These are phyloP conservation scores for Antennarius maculatus DNA, from an alignment of 2,797 vertebrate genomes.

Conservation along the genomic window DNA sequence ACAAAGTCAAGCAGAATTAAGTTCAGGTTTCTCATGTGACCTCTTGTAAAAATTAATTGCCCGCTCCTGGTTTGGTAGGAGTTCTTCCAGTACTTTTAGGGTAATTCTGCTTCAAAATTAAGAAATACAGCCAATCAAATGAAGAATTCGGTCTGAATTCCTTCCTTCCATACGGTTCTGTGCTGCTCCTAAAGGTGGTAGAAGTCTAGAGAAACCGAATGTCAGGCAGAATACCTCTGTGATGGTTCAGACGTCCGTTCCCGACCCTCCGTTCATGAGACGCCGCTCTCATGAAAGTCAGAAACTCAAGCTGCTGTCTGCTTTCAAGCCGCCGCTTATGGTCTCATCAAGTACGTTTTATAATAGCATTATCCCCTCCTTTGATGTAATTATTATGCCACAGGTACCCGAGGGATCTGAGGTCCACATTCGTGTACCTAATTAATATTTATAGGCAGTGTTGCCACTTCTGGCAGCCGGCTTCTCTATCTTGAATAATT, in stretches of 20 bases:
- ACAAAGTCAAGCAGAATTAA: too few relatives aligned
- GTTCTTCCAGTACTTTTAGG: too few relatives aligned
- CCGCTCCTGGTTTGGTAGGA: too few relatives aligned
- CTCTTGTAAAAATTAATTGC: too few relatives aligned
- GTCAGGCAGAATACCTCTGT: constrained; percentile 9
- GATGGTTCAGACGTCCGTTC: constrained; percentile 22
- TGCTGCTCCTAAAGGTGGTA: constrained; percentile 17
- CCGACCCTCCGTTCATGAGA: constrained; percentile 8
- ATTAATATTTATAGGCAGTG: constrained; percentile 61
- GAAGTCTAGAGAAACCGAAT: constrained; percentile 35
- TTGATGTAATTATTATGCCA: constrained; percentile 55
- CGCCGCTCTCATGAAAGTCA: constrained; percentile 10
- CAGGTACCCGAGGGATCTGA: constrained; percentile 43
- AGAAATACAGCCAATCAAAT: too few relatives aligned
- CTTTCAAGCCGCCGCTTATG: constrained; percentile 41
- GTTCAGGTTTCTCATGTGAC: too few relatives aligned
- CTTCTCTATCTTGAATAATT: constrained; percentile 39
- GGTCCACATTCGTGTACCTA: constrained; percentile 42
- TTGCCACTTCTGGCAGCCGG: constrained; percentile 50
- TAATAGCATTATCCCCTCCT: constrained; percentile 45
- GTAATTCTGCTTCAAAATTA: too few relatives aligned
- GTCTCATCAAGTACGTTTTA: constrained; percentile 35
- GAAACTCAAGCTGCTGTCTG: constrained; percentile 14
- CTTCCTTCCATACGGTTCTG: constrained; percentile 22
- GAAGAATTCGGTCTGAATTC: too few relatives aligned